Base-by-base conservation (phyloP, 2,797 vertebrate genomes). In the Phataginus tricuspis region DNA sequence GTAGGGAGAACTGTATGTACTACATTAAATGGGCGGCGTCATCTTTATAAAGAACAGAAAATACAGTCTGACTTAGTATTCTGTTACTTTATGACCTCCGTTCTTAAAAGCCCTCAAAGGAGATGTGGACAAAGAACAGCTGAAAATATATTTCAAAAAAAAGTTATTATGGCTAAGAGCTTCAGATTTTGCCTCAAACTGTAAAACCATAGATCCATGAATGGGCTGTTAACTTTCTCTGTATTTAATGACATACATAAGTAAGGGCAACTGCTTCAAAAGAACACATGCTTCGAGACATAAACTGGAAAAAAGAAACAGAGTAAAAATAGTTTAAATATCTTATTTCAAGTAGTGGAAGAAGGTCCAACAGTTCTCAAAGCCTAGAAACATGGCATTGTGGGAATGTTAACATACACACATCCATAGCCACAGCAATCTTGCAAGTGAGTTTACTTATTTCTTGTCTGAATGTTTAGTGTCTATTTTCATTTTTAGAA, bases 151-250 rank as follows among this genome's bases (percentile, higher is more conserved):
- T 77, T 74, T 72, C 29, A 12, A 59, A 64, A 69, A 49, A 18
- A 74, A 49, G 45, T 49, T 74, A n/a, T 51, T 51, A 51, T 51
- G 72, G 29, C 21, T 75, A 51, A 75, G 29, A 75, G 29, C n/a
- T 75, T 49, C 45, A 21, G 29, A 9, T 89, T 79, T 89, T 94
- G 59, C 69, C 34, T 95, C 42, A 53, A 95, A 83, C 63, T 86
- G 66, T 94, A 51, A 90, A 95, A 86, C 71, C 55, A 64, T 34
- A 57, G 59, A 59, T n/a, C 45, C 39, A 29, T 74, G 27, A 77
- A 74, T n/a, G 37, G 51, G 49, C 27, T 71, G 25, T 12, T 77
- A 66, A 51, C 57, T 77, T 86, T 87, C 13, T 95, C 21, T 42
- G 10, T 63, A 86, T 71, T 78, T 64, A 82, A 78, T 74, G 69